Base-by-base conservation (phyloP, 2,888 invertebrate species). In the Vannuccia rotundouncinata region DNA sequence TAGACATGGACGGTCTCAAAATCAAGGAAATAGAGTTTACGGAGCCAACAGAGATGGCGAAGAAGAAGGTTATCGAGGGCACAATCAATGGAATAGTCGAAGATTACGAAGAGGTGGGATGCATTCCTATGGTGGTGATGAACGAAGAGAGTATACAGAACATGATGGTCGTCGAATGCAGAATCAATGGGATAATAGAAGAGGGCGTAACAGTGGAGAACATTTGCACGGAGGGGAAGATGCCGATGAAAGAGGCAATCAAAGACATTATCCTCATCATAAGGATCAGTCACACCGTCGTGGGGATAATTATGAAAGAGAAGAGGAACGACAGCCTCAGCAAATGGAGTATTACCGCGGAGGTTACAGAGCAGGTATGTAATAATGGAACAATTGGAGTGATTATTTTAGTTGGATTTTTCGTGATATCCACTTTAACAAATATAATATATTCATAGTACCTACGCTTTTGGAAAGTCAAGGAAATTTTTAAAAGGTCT, bases 211-310 rank as follows among this genome's bases (percentile, higher is more conserved):
- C 28, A 83, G 84, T 25, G 82, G 83, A 2, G n/a, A n/a, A n/a
- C n/a, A n/a, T n/a, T n/a, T n/a, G n/a, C n/a, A n/a, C n/a, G 82
- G 83, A 45, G 82, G 84, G 66, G 82, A 83, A 76, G 80, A 82
- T 75, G 75, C 82, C 29, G 77, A 83, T 73, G 66, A 80, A 5
- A 1, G 29, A 13, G 81, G 80, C 17, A 45, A 45, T 45, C 10
- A 45, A 17, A 45, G 45, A 45, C 45, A 17, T 13, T 45, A 45
- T 45, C 45, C 5, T 5, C 45, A 45, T 45, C 45, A 17, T 45
- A 17, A 17, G 45, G 45, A 45, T 5, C 5, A 45, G 10, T 45
- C 45, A 13, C 45, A 45, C 17, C 45, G 45, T 13, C 45, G 17
- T 5, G 5, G 10, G 45, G 45, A 45, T 45, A n/a, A n/a, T n/a